A percentile compares a stretch with the other conserved stretches of the same genome.
These are phyloP conservation scores for Patella pellucida DNA, from an alignment of 2,888 invertebrate genomes.

Conservation along the genomic window DNA sequence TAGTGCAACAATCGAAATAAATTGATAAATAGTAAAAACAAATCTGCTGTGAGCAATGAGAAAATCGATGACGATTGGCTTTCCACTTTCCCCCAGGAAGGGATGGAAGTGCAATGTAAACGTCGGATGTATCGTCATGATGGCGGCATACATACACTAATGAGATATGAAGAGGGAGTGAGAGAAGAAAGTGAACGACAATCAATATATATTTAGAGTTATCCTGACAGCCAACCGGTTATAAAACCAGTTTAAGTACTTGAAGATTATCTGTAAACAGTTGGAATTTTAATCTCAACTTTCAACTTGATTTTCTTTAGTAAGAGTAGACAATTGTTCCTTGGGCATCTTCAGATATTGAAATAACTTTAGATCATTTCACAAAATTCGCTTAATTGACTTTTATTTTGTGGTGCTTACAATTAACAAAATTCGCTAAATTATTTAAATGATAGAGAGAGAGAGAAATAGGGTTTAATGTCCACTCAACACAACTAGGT, in stretches of 20 bases:
- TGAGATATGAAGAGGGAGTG: conserved; percentile 4
- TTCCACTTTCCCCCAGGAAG: conserved; percentile 15
- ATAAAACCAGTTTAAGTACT: not conserved
- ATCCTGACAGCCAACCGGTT: not conserved
- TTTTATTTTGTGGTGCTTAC: no score
- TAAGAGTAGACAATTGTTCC: no score
- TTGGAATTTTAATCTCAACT: not conserved
- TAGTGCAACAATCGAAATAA: conserved; percentile 22
- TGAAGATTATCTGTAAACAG: not conserved
- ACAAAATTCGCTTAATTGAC: no score
- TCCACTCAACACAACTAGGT: no score
- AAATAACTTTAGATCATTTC: no score
- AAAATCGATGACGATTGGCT: conserved; percentile 23
- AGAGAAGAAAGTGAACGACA: conserved; percentile 3
- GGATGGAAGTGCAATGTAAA: conserved; percentile 1
- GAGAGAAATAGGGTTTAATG: no score
- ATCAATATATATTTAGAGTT: conserved; percentile 9
- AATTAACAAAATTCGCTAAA: no score
- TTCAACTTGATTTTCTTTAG: not conserved
- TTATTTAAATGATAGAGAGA: no score
- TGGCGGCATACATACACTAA: conserved; percentile 7
- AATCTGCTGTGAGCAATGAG: conserved; percentile 15
- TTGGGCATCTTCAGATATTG: no score
- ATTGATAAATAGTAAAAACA: conserved; percentile 27
- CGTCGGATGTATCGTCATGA: conserved; percentile 7